Conservation (phyloP, 1,140 invertebrate species). For the Drosophila tropicalis region DNA sequence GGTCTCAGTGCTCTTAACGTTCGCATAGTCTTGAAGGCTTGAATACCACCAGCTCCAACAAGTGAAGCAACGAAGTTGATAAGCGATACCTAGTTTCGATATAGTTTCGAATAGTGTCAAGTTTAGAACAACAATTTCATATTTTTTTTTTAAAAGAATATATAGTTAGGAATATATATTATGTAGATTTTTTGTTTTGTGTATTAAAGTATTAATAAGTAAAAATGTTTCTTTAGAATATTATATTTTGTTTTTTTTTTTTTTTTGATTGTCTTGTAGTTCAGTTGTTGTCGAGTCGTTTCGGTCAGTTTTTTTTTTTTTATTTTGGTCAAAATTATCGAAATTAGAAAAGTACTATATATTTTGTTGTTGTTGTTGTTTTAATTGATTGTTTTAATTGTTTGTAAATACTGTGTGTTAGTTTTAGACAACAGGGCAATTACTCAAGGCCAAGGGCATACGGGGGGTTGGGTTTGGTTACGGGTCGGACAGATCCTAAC, state of each 20-base stretch:
- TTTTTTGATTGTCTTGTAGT: neutral
- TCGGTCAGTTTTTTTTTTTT: neutral
- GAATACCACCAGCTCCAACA: slow-evolving; percentile 96
- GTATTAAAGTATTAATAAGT: too few relatives aligned
- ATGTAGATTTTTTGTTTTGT: neutral
- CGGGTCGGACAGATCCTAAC: slow-evolving; percentile 18
- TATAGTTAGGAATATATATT: slow-evolving; percentile 33
- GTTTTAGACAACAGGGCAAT: neutral
- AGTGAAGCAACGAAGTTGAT: slow-evolving; percentile 98
- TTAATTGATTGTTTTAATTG: neutral
- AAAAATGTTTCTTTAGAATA: neutral
- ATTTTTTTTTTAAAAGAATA: slow-evolving; percentile 15
- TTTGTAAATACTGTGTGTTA: neutral
- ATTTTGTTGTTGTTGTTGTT: neutral
- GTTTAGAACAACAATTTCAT: slow-evolving; percentile 60
- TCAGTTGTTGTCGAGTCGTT: neutral
- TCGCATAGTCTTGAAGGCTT: slow-evolving; percentile 99
- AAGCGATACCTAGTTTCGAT: slow-evolving; percentile 92
- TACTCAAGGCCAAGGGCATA: slow-evolving; percentile 1
- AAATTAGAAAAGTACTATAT: slow-evolving; percentile 7
- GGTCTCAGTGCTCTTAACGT: slow-evolving; percentile 96
- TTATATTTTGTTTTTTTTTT: neutral
- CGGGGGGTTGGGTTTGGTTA: neutral
- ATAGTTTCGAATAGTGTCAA: slow-evolving; percentile 80
- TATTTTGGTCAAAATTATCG: neutral